Percentiles rank a stretch among this genome's conserved stretches.
Conservation (phyloP, 2,797 vertebrate genomes). For the Rallus crepitans region DNA sequence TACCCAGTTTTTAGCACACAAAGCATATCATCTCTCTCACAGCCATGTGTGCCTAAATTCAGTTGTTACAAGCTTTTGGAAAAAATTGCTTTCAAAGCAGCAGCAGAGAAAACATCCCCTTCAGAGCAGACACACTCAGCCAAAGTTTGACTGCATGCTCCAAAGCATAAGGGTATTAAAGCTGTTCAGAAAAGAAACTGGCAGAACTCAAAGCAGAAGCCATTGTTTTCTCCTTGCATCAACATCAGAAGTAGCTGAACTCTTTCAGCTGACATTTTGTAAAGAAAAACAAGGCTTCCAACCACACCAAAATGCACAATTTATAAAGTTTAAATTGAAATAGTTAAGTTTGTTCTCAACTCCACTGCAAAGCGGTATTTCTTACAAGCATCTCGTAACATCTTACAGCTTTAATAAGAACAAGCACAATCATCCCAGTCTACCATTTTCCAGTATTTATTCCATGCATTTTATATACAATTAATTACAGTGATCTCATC, state of each 20-base stretch:
- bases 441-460: not conserved
- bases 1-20: not conserved
- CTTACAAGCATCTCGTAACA: not conserved
- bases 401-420: not conserved
- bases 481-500: not conserved
- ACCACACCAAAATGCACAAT: not conserved
- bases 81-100: conserved; percentile 23
- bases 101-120: conserved; percentile 17
- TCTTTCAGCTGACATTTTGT: not conserved
- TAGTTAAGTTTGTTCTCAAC: not conserved
- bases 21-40: not conserved
- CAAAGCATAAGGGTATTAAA: conserved; percentile 23
- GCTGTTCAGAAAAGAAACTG: conserved; percentile 21
- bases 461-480: not conserved
- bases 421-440: not conserved
- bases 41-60: not conserved
- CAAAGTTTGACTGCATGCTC: conserved; percentile 37
- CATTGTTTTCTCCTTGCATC: conserved; percentile 41
- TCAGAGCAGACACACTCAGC: not conserved
- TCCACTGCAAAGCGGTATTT: not conserved
- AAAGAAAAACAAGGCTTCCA: not conserved
- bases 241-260: not conserved
- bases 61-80: not conserved
- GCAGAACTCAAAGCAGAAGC: conserved; percentile 40
- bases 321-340: not conserved